These are phyloP conservation scores for Lates japonicus DNA, from an alignment of 2,797 vertebrate genomes.

Conservation along the genomic window DNA sequence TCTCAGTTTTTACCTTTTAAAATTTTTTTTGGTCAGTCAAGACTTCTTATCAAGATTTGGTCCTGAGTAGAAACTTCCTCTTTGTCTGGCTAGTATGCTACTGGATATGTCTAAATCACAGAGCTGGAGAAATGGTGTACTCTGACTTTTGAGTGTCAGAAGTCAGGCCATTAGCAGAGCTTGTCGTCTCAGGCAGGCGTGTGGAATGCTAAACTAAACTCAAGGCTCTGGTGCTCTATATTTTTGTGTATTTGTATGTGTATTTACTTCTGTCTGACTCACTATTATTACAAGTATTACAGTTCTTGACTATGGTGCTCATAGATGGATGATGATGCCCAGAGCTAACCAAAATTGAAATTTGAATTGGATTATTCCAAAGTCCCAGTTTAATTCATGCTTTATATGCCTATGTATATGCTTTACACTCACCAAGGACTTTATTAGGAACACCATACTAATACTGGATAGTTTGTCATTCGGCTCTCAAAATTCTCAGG, in stretches of 20 bases:
- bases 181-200: conserved; percentile 40
- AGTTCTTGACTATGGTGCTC: no score
- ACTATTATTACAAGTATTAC: no score
- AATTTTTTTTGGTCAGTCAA: conserved; percentile 30
- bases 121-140: conserved; percentile 57
- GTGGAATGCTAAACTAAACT: conserved; percentile 31
- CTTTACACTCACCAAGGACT: no score
- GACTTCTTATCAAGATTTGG: conserved; percentile 38
- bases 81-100: conserved; percentile 55
- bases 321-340: no score
- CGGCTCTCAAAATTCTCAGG: no score
- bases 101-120: conserved; percentile 65
- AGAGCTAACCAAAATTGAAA: no score
- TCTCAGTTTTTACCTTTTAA: neutral
- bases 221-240: neutral
- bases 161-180: conserved; percentile 66
- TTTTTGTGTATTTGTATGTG: no score
- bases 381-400: no score
- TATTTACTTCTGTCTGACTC: neutral
- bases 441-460: no score
- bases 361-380: no score
- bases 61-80: conserved; percentile 23
- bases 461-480: no score
- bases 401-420: no score
- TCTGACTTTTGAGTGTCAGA: conserved; percentile 68